Conservation (phyloP, 1,140 invertebrate species). For the Adelges cooleyi region DNA sequence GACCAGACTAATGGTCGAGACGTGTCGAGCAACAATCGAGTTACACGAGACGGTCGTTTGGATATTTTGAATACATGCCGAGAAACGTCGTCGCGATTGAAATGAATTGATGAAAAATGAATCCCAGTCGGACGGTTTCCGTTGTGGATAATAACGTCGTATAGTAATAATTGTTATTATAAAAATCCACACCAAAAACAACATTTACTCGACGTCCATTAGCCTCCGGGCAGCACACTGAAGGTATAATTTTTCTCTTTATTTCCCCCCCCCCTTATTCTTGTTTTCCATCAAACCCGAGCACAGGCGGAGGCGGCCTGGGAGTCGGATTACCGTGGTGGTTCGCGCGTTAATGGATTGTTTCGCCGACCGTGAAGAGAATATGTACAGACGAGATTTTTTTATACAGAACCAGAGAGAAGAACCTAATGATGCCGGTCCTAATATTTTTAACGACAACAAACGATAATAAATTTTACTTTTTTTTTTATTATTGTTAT, state of each 20-base stretch:
- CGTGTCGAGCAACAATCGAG: too few species aligned
- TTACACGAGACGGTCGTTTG: too few species aligned
- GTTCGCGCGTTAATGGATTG: slow-evolving; percentile 26
- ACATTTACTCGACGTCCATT: background rate
- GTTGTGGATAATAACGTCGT: background rate
- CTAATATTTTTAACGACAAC: slow-evolving; percentile 26
- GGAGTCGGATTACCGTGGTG: slow-evolving; percentile 21
- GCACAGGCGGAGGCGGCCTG: background rate
- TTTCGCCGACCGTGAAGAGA: slow-evolving; percentile 20
- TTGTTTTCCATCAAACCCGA: slow-evolving; percentile 23
- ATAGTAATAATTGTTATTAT: background rate
- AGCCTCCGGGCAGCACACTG: slow-evolving; percentile 6
- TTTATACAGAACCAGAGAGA: background rate
- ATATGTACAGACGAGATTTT: background rate
- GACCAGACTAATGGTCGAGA: too few species aligned
- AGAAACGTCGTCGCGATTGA: too few species aligned
- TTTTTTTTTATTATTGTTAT: background rate
- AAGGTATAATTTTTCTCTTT: slow-evolving; percentile 5
- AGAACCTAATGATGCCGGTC: slow-evolving; percentile 21
- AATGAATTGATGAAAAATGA: too few species aligned
- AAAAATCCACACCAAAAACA: slow-evolving; percentile 2
- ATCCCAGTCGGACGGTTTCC: background rate
- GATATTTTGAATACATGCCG: too few species aligned
- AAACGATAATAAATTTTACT: background rate
- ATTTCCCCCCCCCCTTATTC: slow-evolving; percentile 2